These are phyloP conservation scores for Drosophila flavopinicola DNA, from an alignment of 2,888 invertebrate species.

Conservation along the genomic window DNA sequence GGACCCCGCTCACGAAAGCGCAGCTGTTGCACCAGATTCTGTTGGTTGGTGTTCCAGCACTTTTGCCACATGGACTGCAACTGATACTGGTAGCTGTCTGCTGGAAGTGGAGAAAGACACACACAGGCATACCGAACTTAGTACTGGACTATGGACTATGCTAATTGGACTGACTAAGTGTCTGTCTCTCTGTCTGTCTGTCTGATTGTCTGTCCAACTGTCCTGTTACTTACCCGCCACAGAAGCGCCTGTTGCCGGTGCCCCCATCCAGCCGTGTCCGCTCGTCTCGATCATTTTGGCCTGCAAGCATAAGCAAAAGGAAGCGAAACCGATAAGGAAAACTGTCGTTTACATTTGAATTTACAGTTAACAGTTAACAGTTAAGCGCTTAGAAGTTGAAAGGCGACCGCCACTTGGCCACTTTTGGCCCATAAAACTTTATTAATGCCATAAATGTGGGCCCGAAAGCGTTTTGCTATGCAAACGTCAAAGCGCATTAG, in stretches of 20 bases:
- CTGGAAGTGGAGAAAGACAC: slow-evolving; percentile 50
- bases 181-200: neutral
- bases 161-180: slow-evolving; percentile 24
- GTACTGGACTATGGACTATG: slow-evolving; percentile 41
- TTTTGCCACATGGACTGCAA: slow-evolving; percentile 98
- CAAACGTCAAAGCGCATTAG: slow-evolving; percentile 79
- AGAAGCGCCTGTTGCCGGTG: slow-evolving; percentile 82
- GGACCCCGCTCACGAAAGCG: slow-evolving; percentile 96
- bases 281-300: slow-evolving; percentile 84
- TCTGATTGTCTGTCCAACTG: neutral
- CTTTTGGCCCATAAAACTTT: slow-evolving; percentile 80
- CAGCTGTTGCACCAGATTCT: slow-evolving; percentile 93
- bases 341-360: slow-evolving; percentile 40
- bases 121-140: slow-evolving; percentile 39
- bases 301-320: slow-evolving; percentile 56
- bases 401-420: slow-evolving; percentile 35
- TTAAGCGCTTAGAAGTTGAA: slow-evolving; percentile 13
- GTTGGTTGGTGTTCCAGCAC: slow-evolving; percentile 97
- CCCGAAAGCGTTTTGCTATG: slow-evolving; percentile 71
- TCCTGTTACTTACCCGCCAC: slow-evolving; percentile 81
- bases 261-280: slow-evolving; percentile 83
- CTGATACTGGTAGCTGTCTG: slow-evolving; percentile 98
- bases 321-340: slow-evolving; percentile 34
- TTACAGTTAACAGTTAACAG: slow-evolving; percentile 12
- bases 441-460: slow-evolving; percentile 79